These are phyloP conservation scores for Mimachlamys varia DNA, from an alignment of 2,888 invertebrate genomes.

Conservation along the genomic window DNA sequence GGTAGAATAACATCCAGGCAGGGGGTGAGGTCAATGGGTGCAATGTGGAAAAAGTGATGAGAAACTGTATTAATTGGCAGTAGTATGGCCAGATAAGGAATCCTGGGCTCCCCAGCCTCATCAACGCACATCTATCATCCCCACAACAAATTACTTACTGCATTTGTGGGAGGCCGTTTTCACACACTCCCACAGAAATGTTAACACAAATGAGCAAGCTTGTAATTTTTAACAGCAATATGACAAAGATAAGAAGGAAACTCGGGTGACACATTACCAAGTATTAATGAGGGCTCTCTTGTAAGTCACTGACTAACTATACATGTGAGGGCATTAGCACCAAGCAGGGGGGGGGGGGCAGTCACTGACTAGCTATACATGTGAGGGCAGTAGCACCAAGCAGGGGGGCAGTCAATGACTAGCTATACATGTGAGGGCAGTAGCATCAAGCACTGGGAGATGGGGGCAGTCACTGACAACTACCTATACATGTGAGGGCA, in stretches of 20 bases:
- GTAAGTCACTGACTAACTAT: neutral
- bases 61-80: neutral
- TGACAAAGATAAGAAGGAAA: neutral
- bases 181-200: neutral
- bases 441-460: too few species aligned
- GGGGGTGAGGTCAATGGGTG: conserved; percentile 1
- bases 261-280: neutral
- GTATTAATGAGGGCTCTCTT: neutral
- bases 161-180: conserved; percentile 3
- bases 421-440: too few species aligned
- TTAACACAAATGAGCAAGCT: neutral
- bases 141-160: neutral
- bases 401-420: too few species aligned
- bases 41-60: neutral
- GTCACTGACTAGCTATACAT: too few species aligned
- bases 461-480: too few species aligned
- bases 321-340: too few species aligned
- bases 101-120: neutral
- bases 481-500: too few species aligned
- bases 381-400: too few species aligned
- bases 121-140: neutral
- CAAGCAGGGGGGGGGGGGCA: too few species aligned
- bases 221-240: neutral
- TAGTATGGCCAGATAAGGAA: neutral
- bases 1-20: neutral